Evolutionary conservation across 2,888 invertebrate genomes (phyloP), one percentile per base, ranked within the genome.

Genomic region (Eueremaeus valkanovi): DNA sequence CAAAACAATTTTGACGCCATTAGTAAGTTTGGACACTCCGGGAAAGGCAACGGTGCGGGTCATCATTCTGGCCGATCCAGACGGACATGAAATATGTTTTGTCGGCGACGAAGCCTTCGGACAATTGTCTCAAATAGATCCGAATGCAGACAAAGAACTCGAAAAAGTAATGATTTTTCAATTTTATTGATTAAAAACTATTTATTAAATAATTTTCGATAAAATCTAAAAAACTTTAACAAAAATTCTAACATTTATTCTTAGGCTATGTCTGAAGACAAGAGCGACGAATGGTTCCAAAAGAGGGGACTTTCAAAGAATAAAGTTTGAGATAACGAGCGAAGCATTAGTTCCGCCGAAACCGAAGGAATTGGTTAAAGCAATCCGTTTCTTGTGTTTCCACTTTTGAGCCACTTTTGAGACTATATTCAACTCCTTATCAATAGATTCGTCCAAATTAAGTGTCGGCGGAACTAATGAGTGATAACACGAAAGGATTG

Each of bases 301-400:
- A 79, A 80, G 61, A 80, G 80, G 63, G 81, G 81, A 40, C 70
- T 76, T 29, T 75, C 77, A 9, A 81, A 81, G 78, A 78, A 73
- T 9, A 72, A 51, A 75, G 40, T 75, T 75, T 63, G 75, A 75
- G 78, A 90, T 84, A 84, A 93, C 92, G 55, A 95, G 85, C 76
- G 90, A 90, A 31, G 95, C 95, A 87, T 99, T 99, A 3, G 97
- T 98, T 61, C 98, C 98, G 75, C 99, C 98, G 87, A 99, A 99
- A 6, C 98, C 99, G 87, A 99, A 98, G 0, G 98, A 95, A 85
- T 99, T 99, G 84, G 94, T 95, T 73, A 99, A 83, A 21, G 94
- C 95, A 80, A 95, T 85, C 81, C 84, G 78, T 73, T 80, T 49
- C 24, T 72, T 33, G 18, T 72, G 31, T 29, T 72, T 51, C 92